Conservation (phyloP, 2,888 invertebrate genomes). For the Schrankia costaestrigalis region DNA sequence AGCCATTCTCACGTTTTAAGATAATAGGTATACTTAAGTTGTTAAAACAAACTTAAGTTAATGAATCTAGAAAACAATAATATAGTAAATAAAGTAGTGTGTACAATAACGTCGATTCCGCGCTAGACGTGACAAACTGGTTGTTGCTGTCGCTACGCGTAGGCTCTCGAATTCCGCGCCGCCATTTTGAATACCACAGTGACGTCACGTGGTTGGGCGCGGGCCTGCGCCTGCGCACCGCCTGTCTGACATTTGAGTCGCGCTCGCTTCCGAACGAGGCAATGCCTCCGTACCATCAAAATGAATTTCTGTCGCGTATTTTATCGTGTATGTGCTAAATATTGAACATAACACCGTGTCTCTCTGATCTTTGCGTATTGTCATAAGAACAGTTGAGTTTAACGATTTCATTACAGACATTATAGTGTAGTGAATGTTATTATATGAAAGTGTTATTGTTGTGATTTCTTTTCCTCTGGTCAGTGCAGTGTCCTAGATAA, state of each 20-base stretch:
- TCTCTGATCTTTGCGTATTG: constrained; percentile 67
- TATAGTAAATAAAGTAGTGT: constrained; percentile 12
- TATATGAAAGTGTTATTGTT: constrained; percentile 64
- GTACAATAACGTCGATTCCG: constrained; percentile 12
- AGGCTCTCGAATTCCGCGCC: constrained; percentile 76
- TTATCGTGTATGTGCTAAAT: constrained; percentile 59
- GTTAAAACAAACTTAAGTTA: too few species aligned
- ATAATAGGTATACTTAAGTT: too few species aligned
- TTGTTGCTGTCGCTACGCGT: constrained; percentile 51
- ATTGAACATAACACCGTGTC: constrained; percentile 53
- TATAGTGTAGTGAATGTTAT: constrained; percentile 61
- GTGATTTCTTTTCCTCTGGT: constrained; percentile 69
- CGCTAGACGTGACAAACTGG: constrained; percentile 19
- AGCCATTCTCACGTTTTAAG: too few species aligned
- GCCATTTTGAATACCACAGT: constrained; percentile 78
- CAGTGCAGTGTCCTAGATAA: constrained; percentile 68
- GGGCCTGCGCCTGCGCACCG: constrained; percentile 68
- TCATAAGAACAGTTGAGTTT: constrained; percentile 71
- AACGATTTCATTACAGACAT: constrained; percentile 35
- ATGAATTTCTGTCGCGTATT: constrained; percentile 69
- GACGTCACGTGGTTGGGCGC: constrained; percentile 76
- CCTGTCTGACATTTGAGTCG: constrained; percentile 63
- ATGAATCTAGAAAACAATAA: constrained; percentile 8
- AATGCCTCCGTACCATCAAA: constrained; percentile 64
- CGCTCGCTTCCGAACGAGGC: constrained; percentile 70